These are phyloP conservation scores for Neoascia interrupta DNA, from an alignment of 2,888 invertebrate genomes.

Conservation along the genomic window DNA sequence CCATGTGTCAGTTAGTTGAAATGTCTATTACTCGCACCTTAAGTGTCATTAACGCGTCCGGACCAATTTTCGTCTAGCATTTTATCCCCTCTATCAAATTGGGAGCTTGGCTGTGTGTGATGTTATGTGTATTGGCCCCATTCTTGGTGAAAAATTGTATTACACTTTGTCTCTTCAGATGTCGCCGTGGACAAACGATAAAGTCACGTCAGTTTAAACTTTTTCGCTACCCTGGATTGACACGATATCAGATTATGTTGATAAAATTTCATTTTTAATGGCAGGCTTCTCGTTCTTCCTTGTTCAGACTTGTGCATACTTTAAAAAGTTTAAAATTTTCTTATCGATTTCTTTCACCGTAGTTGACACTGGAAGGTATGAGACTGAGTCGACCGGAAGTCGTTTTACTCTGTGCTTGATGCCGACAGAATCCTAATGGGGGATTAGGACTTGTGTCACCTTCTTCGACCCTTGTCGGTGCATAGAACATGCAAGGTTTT, in stretches of 20 bases:
- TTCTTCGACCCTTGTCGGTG: constrained; percentile 36
- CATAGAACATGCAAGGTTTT: constrained; percentile 38
- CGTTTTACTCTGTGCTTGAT: constrained; percentile 16
- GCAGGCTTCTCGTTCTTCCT: background rate
- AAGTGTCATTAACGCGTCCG: constrained; percentile 20
- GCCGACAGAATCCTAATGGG: constrained; percentile 4
- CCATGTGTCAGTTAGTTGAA: too few species aligned
- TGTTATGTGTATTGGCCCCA: constrained; percentile 6
- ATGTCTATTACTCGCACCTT: background rate
- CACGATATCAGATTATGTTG: constrained; percentile 21
- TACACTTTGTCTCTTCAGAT: constrained; percentile 25
- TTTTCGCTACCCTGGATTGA: constrained; percentile 18
- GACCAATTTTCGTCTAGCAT: constrained; percentile 23
- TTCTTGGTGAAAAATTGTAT: constrained; percentile 17
- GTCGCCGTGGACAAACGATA: background rate
- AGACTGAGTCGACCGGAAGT: constrained; percentile 39
- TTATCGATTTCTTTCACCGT: constrained; percentile 19
- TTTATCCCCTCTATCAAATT: background rate
- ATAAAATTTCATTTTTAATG: constrained; percentile 21
- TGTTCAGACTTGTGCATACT: background rate
- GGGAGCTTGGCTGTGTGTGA: background rate
- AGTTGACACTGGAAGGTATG: constrained; percentile 16
- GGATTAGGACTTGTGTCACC: constrained; percentile 42
- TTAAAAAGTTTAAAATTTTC: constrained; percentile 39
- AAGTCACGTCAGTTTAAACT: constrained; percentile 12